phyloP scores from a whole-genome alignment of 2,113 vertebrate species.

The Laticauda colubrina region DNA sequence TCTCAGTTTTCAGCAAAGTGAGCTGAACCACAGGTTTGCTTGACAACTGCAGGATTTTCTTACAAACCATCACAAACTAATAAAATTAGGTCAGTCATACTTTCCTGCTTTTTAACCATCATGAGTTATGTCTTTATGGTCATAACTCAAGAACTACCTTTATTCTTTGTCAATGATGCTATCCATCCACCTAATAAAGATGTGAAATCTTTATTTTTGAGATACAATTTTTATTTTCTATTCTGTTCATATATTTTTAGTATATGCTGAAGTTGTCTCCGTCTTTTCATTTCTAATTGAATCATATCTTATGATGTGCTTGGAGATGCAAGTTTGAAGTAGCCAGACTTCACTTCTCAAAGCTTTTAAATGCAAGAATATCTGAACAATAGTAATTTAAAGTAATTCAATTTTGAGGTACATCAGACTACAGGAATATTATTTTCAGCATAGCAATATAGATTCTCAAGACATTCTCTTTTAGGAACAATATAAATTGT shows the following conservation, averaged over 20 bases:
- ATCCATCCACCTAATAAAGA: neutral
- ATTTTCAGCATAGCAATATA: neutral
- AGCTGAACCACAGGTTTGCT: too few relatives aligned
- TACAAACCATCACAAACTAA: too few relatives aligned
- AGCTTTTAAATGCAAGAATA: neutral
- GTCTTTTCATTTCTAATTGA: neutral
- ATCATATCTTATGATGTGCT: neutral
- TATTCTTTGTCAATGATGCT: neutral
- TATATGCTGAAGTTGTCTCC: neutral
- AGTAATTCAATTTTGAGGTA: conserved; percentile 7
- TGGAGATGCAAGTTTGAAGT: neutral
- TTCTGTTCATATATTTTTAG: neutral
- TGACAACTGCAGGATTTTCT: too few relatives aligned
- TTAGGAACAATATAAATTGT: neutral
- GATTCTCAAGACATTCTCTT: neutral
- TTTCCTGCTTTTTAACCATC: too few relatives aligned
- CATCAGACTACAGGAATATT: conserved; percentile 13
- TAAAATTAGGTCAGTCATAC: too few relatives aligned
- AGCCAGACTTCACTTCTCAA: neutral
- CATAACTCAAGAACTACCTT: neutral
- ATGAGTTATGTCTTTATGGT: too few relatives aligned
- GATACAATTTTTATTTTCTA: neutral
- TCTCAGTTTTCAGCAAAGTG: too few relatives aligned
- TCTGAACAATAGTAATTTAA: neutral
- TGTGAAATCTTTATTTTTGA: neutral